Percentiles rank a stretch among this genome's conserved stretches.
These are phyloP conservation scores for Aurelia sp. DNA, from an alignment of 30 jellyfish, hydroid and myxozoan genomes.

Conservation along the genomic window DNA sequence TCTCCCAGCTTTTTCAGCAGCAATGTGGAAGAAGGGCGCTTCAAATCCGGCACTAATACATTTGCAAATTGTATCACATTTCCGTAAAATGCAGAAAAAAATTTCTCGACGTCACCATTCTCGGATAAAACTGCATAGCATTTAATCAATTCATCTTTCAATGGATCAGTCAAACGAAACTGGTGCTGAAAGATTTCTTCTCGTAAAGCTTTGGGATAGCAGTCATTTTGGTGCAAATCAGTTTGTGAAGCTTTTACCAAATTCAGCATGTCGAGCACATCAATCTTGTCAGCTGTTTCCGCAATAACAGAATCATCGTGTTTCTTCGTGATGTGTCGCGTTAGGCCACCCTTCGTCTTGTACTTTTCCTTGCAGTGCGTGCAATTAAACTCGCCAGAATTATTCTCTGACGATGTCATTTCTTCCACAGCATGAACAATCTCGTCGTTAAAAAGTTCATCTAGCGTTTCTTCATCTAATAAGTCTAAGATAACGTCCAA, in stretches of 20 bases:
- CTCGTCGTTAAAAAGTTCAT: neutral
- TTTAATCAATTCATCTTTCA: neutral
- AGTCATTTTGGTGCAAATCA: neutral
- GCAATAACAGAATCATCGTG: neutral
- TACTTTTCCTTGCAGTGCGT: neutral
- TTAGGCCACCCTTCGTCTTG: slow-evolving; percentile 11
- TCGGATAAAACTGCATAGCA: neutral
- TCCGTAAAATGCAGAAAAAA: slow-evolving; percentile 25
- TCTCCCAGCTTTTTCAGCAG: slow-evolving; percentile 13
- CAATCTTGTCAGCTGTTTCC: neutral
- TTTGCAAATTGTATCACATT: slow-evolving; percentile 4
- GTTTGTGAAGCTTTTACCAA: neutral
- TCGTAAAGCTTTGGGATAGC: neutral
- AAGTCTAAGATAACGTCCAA: neutral
- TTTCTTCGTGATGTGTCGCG: neutral
- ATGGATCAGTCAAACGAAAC: neutral
- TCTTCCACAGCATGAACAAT: neutral
- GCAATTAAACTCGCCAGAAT: neutral
- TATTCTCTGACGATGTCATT: neutral
- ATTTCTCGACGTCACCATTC: slow-evolving; percentile 16
- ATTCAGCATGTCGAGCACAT: neutral
- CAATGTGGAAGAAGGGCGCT: neutral
- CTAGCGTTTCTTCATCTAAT: neutral
- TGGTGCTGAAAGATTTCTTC: neutral
- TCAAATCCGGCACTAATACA: slow-evolving; percentile 23